Conservation (phyloP, 1,140 invertebrate genomes). For the Holotrichia oblita region DNA sequence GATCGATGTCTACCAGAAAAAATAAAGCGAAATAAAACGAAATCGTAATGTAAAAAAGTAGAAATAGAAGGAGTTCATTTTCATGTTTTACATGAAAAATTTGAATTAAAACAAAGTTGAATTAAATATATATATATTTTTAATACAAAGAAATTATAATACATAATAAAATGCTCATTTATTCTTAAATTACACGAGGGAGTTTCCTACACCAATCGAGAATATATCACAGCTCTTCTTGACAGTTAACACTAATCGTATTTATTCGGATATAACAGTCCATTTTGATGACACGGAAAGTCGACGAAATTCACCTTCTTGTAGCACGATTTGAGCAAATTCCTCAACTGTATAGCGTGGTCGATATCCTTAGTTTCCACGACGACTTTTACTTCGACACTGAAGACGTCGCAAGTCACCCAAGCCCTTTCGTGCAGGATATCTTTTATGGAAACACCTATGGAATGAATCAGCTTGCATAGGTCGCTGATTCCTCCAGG, state of each 20-base stretch:
- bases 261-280: constrained; percentile 22
- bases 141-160: neutral
- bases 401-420: constrained; percentile 88
- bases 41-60: too few species aligned
- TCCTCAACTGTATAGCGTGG: constrained; percentile 75
- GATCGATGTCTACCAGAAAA: too few species aligned
- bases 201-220: neutral
- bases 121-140: neutral
- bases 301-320: constrained; percentile 61
- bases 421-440: constrained; percentile 94
- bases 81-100: too few species aligned
- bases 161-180: neutral
- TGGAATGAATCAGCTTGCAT: constrained; percentile 75
- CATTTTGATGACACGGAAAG: constrained; percentile 44
- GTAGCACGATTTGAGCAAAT: constrained; percentile 70
- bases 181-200: neutral
- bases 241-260: neutral
- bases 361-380: constrained; percentile 85
- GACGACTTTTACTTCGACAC: constrained; percentile 82
- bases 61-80: too few species aligned
- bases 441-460: constrained; percentile 92
- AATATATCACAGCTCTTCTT: constrained; percentile 12
- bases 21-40: too few species aligned
- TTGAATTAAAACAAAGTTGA: too few species aligned
- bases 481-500: constrained; percentile 90